phyloP scores from a whole-genome alignment of 2,888 invertebrate species.

The Volucella inanis region DNA sequence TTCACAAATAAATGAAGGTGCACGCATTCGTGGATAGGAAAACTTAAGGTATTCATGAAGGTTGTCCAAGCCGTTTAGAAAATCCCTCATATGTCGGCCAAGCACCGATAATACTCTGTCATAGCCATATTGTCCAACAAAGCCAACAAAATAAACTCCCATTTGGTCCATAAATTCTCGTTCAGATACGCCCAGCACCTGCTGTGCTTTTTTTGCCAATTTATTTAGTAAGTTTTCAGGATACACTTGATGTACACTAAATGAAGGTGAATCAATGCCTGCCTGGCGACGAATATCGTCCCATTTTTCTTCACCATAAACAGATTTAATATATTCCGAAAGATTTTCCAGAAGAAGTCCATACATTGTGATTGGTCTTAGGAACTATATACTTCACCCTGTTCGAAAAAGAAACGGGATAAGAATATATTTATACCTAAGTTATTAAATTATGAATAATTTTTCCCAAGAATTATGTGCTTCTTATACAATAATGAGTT shows the following conservation, averaged over 20 bases:
- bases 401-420: background rate
- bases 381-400: background rate
- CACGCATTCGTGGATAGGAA: constrained; percentile 94
- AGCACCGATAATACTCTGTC: constrained; percentile 94
- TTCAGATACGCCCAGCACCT: constrained; percentile 93
- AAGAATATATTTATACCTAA: background rate
- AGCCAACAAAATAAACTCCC: constrained; percentile 96
- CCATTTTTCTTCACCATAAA: constrained; percentile 98
- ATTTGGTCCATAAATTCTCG: constrained; percentile 96
- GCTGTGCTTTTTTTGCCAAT: constrained; percentile 92
- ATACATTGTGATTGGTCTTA: constrained; percentile 89
- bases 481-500: too few relatives aligned
- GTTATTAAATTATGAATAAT: background rate
- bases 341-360: constrained; percentile 97
- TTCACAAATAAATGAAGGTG: constrained; percentile 98
- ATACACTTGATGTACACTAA: constrained; percentile 96
- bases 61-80: constrained; percentile 97
- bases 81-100: constrained; percentile 97
- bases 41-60: constrained; percentile 98
- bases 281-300: constrained; percentile 94
- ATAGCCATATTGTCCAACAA: constrained; percentile 97
- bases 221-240: constrained; percentile 94
- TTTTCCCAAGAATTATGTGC: too few relatives aligned
- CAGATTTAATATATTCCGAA: constrained; percentile 94
- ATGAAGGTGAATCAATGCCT: constrained; percentile 93